Evolutionary conservation across 2,888 invertebrate genomes (phyloP), one percentile per base, ranked within the genome.

Genomic region (Amitus sp.): DNA sequence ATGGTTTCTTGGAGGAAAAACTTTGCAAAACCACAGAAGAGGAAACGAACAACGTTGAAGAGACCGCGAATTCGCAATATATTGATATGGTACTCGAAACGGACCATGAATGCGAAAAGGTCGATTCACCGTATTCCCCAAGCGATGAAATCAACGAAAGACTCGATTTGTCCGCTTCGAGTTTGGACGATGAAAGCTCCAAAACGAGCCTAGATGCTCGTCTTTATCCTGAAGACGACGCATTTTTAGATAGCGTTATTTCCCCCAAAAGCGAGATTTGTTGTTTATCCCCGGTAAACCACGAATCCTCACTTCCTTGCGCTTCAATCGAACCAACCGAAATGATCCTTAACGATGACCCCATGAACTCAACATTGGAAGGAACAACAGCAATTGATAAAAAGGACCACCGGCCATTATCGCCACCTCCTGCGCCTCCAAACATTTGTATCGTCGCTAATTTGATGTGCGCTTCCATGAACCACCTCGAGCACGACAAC

Each of bases 11-110:
- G 27, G 27, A 27, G 9, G 39, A 6, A n/a, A n/a, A n/a, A n/a
- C n/a, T n/a, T n/a, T n/a, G n/a, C n/a, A n/a, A n/a, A n/a, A n/a
- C n/a, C n/a, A n/a, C n/a, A n/a, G n/a, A n/a, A n/a, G n/a, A n/a
- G n/a, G n/a, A n/a, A n/a, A n/a, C n/a, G n/a, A n/a, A n/a, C n/a
- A n/a, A n/a, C n/a, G n/a, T n/a, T n/a, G n/a, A n/a, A n/a, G n/a
- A 47, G 9, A 46, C 13, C 0, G 37, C 47, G 3, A 70, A 68
- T 2, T 59, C 68, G 0, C 80, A 81, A 23, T n/a, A n/a, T n/a
- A n/a, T n/a, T n/a, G 81, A 81, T 19, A 81, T 81, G 81, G 80
- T 81, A 10, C 49, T 82, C 10, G 82, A 82, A 20, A 78, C 79
- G 0, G 81, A 82, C 33, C 66, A 78, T 4, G 82, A 82, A 43